phyloP scores from a whole-genome alignment of 2,888 invertebrate species.

The Dinocampus coccinellae region DNA sequence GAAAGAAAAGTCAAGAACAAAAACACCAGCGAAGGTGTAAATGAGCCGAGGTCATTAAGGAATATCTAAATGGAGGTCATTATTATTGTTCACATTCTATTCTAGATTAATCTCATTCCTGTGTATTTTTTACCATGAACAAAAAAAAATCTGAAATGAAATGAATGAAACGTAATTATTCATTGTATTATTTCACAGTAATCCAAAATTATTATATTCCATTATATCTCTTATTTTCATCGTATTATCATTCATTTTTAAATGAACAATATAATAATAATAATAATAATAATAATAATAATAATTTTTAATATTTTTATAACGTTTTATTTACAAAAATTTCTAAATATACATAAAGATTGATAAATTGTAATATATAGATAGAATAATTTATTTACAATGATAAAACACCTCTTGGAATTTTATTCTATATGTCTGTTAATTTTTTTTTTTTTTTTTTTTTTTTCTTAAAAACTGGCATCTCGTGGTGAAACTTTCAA shows the following conservation, averaged over 20 bases:
- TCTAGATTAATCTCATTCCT: background rate
- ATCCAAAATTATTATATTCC: too few species aligned
- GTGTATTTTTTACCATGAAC: too few species aligned
- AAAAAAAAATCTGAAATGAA: too few species aligned
- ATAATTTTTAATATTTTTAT: slow-evolving; percentile 24
- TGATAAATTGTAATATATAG: slow-evolving; percentile 39
- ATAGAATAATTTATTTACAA: slow-evolving; percentile 52
- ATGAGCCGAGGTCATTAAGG: background rate
- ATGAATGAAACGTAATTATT: too few species aligned
- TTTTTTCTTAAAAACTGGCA: slow-evolving; percentile 6
- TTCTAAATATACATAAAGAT: slow-evolving; percentile 37
- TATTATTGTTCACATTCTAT: background rate
- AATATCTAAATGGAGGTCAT: slow-evolving; percentile 23
- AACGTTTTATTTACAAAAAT: slow-evolving; percentile 51
- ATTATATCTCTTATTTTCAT: too few species aligned
- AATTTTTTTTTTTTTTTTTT: background rate
- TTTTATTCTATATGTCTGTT: background rate
- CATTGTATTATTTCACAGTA: too few species aligned
- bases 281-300: slow-evolving; percentile 5
- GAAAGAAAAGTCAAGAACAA: slow-evolving; percentile 8
- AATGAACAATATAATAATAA: too few species aligned
- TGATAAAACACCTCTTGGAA: slow-evolving; percentile 35
- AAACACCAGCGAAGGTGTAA: slow-evolving; percentile 12
- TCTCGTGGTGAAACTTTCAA: background rate
- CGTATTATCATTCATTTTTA: slow-evolving; percentile 31